phyloP scores from a whole-genome alignment of 1,140 invertebrate genomes.

The Adoxophyes honmai region DNA sequence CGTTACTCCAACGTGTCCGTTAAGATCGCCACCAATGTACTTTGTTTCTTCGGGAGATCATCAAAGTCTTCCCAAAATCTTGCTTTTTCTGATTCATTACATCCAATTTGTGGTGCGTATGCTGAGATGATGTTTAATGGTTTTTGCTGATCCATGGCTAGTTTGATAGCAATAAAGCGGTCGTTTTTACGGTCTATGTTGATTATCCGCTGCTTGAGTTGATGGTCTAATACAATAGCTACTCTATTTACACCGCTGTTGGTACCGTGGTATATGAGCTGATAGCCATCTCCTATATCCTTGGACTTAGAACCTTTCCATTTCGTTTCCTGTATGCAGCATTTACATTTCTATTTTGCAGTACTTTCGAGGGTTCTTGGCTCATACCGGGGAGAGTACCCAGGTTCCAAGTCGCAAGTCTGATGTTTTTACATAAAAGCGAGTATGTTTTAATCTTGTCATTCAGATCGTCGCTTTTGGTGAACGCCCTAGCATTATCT shows the following conservation, averaged over 20 bases:
- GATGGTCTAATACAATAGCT: background rate
- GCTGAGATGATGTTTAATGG: too few species aligned
- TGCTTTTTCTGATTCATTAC: background rate
- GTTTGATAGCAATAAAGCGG: background rate
- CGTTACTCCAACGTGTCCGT: background rate
- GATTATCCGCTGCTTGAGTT: background rate
- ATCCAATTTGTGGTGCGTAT: too few species aligned
- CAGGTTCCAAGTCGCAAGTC: constrained; percentile 6
- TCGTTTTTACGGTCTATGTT: background rate
- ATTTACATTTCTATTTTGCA: background rate
- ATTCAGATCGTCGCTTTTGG: background rate
- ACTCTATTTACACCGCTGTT: background rate
- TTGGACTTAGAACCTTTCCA: background rate
- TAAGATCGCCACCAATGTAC: background rate
- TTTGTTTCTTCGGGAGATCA: background rate
- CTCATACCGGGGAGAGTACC: background rate
- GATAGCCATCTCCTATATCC: background rate
- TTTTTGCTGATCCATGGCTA: constrained; percentile 3
- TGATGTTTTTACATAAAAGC: background rate
- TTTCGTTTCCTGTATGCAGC: background rate
- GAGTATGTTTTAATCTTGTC: background rate
- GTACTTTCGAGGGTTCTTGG: background rate
- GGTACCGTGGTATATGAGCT: background rate
- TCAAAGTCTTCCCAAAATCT: constrained; percentile 1
- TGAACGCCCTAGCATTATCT: background rate